Evolutionary conservation across 2,797 vertebrate genomes (phyloP).

Genomic region (Numenius phaeopus): DNA sequence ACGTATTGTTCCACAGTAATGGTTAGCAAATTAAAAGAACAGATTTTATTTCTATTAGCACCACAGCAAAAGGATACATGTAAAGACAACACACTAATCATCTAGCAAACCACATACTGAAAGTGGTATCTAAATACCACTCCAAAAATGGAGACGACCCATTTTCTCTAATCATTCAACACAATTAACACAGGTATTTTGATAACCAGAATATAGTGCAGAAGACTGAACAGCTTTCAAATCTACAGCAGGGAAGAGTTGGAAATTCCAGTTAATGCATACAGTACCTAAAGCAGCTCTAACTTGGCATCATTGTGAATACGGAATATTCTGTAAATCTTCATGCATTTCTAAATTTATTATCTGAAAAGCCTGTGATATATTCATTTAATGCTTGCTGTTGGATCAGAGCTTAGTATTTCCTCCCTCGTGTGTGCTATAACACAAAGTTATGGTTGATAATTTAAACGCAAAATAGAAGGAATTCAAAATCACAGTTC

Average conservation of each 20-base stretch:
- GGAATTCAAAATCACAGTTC: constrained; percentile 21
- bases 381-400: constrained; percentile 38
- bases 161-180: neutral
- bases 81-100: neutral
- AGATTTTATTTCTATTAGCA: neutral
- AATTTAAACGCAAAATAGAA: constrained; percentile 37
- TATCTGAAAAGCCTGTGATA: neutral
- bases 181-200: neutral
- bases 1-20: neutral
- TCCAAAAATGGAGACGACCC: neutral
- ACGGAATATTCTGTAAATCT: neutral
- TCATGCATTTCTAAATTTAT: neutral
- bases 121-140: neutral
- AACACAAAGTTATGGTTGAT: constrained; percentile 36
- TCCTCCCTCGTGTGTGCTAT: neutral
- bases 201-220: neutral
- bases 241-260: neutral
- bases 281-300: neutral
- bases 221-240: neutral
- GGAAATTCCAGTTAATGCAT: neutral
- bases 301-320: neutral
- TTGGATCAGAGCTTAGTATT: neutral
- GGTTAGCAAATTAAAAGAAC: neutral
- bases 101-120: neutral
- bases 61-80: neutral